These are phyloP conservation scores for Picathartes gymnocephalus DNA, from an alignment of 2,113 vertebrate species.

Conservation along the genomic window DNA sequence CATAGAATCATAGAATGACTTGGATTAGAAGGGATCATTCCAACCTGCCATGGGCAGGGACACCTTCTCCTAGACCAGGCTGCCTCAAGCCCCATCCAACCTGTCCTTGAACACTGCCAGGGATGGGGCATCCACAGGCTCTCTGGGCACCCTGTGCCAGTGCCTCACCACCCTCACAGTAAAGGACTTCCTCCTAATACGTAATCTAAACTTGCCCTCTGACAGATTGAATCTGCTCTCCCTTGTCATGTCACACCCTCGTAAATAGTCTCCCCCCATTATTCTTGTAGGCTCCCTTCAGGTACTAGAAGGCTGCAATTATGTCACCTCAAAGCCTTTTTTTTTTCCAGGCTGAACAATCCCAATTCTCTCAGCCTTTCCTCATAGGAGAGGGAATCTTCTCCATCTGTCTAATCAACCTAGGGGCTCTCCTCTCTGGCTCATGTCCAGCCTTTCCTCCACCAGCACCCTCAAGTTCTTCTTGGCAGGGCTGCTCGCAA, in stretches of 20 bases:
- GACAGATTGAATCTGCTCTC: not conserved
- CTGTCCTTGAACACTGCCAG: not conserved
- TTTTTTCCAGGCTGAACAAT: not conserved
- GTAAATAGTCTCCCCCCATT: not conserved
- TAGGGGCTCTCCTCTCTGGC: not conserved
- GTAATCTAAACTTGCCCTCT: not conserved
- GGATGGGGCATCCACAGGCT: not conserved
- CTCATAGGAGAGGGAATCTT: not conserved
- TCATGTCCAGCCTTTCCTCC: not conserved
- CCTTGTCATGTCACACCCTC: not conserved
- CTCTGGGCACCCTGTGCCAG: not conserved
- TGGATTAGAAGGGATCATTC: no score
- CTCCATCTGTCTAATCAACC: not conserved
- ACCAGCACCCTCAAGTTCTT: not conserved
- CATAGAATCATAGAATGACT: no score
- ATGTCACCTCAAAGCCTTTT: not conserved
- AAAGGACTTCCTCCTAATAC: not conserved
- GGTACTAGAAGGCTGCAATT: not conserved
- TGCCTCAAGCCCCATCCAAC: not conserved
- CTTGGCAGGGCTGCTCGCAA: not conserved
- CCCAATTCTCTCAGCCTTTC: not conserved
- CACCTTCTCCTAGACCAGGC: not conserved
- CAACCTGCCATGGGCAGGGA: no score
- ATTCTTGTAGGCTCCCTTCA: not conserved
- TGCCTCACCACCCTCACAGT: accelerated